These are phyloP conservation scores for Etheostoma perlongum DNA, from an alignment of 2,797 vertebrate genomes.

Conservation along the genomic window DNA sequence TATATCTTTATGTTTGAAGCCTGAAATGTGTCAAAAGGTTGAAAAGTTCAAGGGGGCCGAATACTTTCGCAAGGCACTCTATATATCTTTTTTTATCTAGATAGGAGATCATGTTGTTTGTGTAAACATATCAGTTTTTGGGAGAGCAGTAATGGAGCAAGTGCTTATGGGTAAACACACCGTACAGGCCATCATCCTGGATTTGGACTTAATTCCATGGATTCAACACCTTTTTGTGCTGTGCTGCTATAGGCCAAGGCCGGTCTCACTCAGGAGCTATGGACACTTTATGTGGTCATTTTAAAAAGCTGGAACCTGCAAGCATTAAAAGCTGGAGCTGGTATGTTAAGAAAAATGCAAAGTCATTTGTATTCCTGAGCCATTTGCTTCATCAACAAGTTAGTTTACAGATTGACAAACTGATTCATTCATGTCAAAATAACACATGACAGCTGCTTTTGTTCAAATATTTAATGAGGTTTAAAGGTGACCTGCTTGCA, in stretches of 20 bases:
- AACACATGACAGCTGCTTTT: constrained; percentile 7
- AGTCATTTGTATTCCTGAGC: background rate
- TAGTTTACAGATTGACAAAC: background rate
- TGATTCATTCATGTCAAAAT: background rate
- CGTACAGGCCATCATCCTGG: background rate
- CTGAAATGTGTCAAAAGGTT: too few species aligned
- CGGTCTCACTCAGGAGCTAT: background rate
- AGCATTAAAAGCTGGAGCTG: background rate
- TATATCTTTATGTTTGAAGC: too few species aligned
- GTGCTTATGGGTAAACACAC: constrained; percentile 64
- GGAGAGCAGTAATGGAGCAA: constrained; percentile 22
- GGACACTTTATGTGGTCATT: background rate
- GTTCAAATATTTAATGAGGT: background rate
- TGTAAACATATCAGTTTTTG: constrained; percentile 56
- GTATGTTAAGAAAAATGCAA: background rate
- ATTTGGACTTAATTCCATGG: background rate
- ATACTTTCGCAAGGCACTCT: too few species aligned
- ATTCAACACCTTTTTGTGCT: background rate
- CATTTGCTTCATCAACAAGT: background rate
- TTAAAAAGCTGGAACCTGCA: background rate
- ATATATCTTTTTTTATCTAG: background rate
- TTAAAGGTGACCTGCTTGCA: constrained; percentile 7
- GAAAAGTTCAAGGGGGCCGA: too few species aligned
- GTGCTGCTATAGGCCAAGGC: background rate
- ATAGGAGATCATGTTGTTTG: constrained; percentile 43